phyloP scores from a whole-genome alignment of 2,888 invertebrate species.

The Tenthredo amoena region DNA sequence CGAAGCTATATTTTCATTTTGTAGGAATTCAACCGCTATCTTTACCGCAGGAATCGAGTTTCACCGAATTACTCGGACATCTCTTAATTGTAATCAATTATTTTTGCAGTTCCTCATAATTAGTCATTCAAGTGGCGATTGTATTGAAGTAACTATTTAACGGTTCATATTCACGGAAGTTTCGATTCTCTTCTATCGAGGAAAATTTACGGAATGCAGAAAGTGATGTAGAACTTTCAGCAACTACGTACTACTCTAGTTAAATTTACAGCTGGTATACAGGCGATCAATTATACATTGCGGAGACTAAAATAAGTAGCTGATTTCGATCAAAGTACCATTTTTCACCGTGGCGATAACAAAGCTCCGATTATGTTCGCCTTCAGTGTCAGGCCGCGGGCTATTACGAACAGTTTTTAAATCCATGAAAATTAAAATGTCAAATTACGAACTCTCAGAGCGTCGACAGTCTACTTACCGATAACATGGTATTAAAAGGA shows the following conservation, averaged over 20 bases:
- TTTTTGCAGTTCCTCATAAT: neutral
- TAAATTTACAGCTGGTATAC: neutral
- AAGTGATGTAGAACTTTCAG: neutral
- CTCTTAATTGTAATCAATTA: neutral
- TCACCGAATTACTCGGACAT: neutral
- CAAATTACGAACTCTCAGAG: neutral
- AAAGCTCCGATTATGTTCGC: slow-evolving; percentile 23
- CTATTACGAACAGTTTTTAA: neutral
- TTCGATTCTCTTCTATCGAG: neutral
- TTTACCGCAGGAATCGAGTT: neutral
- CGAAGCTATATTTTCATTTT: neutral
- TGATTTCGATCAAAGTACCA: slow-evolving; percentile 1
- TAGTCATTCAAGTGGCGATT: too few species aligned
- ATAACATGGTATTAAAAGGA: neutral
- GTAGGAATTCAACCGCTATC: neutral
- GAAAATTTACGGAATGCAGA: neutral
- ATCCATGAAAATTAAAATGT: neutral
- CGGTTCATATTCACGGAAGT: neutral
- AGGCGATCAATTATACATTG: neutral
- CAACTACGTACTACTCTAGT: neutral
- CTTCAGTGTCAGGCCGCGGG: neutral
- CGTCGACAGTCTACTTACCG: neutral
- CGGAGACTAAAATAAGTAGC: neutral
- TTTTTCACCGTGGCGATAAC: slow-evolving; percentile 12
- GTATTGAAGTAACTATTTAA: neutral